phyloP scores from a whole-genome alignment of 1,140 invertebrate species.

The Caenorhabditis elegans region WBcel235 BX284605.5:11257001-11257500 shows the following conservation, averaged over 20 bases:
- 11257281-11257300: not conserved
- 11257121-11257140: not conserved
- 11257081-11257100: not conserved
- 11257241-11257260: not conserved
- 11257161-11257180: conserved; percentile 1
- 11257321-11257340: not conserved
- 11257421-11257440: conserved; percentile 43
- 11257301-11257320: not conserved
- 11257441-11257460: conserved; percentile 41
- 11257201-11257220: not conserved
- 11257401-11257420: conserved; percentile 47
- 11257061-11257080: not conserved
- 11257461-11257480: conserved; percentile 51
- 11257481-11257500: conserved; percentile 51
- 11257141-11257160: conserved; percentile 21
- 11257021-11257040: conserved; percentile 49
- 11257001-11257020: conserved; percentile 50
- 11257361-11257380: not conserved
- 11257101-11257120: no score
- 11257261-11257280: not conserved
- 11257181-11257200: not conserved
- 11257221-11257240: not conserved
- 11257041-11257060: conserved; percentile 37
- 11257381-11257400: not conserved
- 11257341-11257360: not conserved